Conservation (phyloP, 1,140 invertebrate species). For the Lerema accius region DNA sequence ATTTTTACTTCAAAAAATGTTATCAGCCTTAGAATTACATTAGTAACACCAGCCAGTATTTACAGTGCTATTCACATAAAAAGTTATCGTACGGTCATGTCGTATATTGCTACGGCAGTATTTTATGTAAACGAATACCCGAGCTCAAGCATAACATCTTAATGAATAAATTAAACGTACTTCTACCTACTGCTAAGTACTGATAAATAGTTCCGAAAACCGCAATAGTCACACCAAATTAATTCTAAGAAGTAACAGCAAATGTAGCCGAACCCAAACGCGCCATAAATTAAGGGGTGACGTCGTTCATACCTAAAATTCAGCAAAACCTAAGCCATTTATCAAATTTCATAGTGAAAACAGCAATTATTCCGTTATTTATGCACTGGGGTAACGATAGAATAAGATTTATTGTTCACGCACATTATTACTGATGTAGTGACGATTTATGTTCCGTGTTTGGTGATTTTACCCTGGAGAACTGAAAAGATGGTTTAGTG, state of each 20-base stretch:
- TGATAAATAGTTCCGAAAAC: conserved; percentile 21
- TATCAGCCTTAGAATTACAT: no score
- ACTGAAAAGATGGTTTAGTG: conserved; percentile 12
- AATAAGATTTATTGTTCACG: conserved; percentile 45
- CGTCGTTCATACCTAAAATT: conserved; percentile 45
- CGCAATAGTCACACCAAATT: conserved; percentile 2
- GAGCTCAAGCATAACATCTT: not conserved
- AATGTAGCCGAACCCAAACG: conserved; percentile 42
- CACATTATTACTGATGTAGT: conserved; percentile 45
- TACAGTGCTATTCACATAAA: no score
- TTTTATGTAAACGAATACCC: no score
- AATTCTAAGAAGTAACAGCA: conserved; percentile 12
- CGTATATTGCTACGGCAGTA: no score
- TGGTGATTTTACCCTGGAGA: conserved; percentile 18
- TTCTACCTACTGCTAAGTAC: not conserved
- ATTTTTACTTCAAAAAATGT: no score
- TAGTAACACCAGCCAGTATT: no score
- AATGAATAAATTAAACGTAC: conserved; percentile 1
- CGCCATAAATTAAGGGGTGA: conserved; percentile 53
- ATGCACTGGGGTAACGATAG: conserved; percentile 60
- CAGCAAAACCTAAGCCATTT: conserved; percentile 47
- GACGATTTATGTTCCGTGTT: conserved; percentile 26
- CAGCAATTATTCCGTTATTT: conserved; percentile 75
- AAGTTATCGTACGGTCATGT: no score
- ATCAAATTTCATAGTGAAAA: conserved; percentile 58